Evolutionary conservation across 2,113 vertebrate species (phyloP).

Genomic region (Nanorana parkeri): DNA sequence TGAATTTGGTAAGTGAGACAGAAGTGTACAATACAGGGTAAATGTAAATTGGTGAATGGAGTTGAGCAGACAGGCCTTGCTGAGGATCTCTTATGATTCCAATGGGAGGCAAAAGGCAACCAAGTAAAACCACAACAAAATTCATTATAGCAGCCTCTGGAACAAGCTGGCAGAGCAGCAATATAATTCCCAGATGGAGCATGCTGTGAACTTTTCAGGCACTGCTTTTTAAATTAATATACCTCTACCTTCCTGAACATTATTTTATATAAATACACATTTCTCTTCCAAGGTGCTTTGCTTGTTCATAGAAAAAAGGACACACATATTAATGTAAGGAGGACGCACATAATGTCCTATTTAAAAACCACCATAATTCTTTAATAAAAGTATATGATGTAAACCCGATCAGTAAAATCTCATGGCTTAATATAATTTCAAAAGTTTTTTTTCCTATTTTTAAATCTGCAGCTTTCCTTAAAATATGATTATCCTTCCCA

Average conservation of each 20-base stretch:
- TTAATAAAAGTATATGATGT: too few species aligned
- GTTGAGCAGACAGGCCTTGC: constrained; percentile 1
- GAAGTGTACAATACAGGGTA: constrained; percentile 14
- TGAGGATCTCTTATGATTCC: not conserved
- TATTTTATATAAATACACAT: not conserved
- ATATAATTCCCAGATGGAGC: constrained; percentile 15
- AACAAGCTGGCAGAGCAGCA: constrained; percentile 30
- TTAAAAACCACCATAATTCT: too few species aligned
- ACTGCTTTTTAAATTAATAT: constrained; percentile 7
- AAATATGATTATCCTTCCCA: too few species aligned
- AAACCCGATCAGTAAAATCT: too few species aligned
- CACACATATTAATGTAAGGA: too few species aligned
- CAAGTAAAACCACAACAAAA: constrained; percentile 50
- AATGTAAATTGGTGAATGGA: constrained; percentile 22
- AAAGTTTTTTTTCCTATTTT: too few species aligned
- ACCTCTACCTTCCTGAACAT: not conserved
- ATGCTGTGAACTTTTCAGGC: not conserved
- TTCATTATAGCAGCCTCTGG: constrained; percentile 38
- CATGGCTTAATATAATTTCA: too few species aligned
- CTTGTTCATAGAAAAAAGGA: not conserved
- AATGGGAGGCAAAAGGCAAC: constrained; percentile 38
- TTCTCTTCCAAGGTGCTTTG: not conserved
- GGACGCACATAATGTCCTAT: too few species aligned
- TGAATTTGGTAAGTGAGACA: not conserved
- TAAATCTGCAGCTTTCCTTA: too few species aligned